A percentile compares a stretch with the other conserved stretches of the same genome.
These are phyloP conservation scores for Villa cingulata DNA, from an alignment of 2,888 invertebrate genomes.

Conservation along the genomic window DNA sequence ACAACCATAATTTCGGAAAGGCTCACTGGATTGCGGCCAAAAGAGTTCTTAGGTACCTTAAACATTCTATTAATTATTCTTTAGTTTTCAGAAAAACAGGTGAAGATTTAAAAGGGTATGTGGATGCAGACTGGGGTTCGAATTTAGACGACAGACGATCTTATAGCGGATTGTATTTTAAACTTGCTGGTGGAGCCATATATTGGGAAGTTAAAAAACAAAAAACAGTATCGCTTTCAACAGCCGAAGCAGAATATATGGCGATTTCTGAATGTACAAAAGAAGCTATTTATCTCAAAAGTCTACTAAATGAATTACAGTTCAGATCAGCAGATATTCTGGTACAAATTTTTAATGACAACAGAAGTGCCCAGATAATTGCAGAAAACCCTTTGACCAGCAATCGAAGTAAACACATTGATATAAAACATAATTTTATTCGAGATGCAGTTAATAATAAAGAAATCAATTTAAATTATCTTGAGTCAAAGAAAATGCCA, in stretches of 20 bases:
- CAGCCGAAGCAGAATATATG: constrained; percentile 13
- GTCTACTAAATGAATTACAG: constrained; percentile 8
- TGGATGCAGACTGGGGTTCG: constrained; percentile 15
- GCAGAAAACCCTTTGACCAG: too few relatives aligned
- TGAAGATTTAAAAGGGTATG: constrained; percentile 7
- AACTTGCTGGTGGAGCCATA: constrained; percentile 6
- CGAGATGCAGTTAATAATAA: constrained; percentile 6
- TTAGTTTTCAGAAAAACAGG: constrained; percentile 7
- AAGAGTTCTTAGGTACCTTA: constrained; percentile 11
- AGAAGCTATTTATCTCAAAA: constrained; percentile 10
- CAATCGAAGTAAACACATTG: too few relatives aligned
- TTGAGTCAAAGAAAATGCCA: constrained; percentile 13
- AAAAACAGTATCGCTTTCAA: constrained; percentile 9
- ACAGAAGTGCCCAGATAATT: constrained; percentile 11
- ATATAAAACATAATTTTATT: constrained; percentile 3
- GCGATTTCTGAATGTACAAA: constrained; percentile 11
- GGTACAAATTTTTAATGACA: constrained; percentile 13
- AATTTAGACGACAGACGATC: constrained; percentile 12
- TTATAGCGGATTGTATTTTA: constrained; percentile 9
- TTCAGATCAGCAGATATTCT: background rate
- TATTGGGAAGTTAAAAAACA: constrained; percentile 13
- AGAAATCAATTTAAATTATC: constrained; percentile 9
- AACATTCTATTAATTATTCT: constrained; percentile 9
- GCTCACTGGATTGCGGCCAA: constrained; percentile 14
- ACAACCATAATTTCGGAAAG: constrained; percentile 11